Percentiles rank a stretch among this genome's conserved stretches.
These are phyloP conservation scores for Austrofundulus limnaeus DNA, from an alignment of 2,113 vertebrate genomes.

Conservation along the genomic window DNA sequence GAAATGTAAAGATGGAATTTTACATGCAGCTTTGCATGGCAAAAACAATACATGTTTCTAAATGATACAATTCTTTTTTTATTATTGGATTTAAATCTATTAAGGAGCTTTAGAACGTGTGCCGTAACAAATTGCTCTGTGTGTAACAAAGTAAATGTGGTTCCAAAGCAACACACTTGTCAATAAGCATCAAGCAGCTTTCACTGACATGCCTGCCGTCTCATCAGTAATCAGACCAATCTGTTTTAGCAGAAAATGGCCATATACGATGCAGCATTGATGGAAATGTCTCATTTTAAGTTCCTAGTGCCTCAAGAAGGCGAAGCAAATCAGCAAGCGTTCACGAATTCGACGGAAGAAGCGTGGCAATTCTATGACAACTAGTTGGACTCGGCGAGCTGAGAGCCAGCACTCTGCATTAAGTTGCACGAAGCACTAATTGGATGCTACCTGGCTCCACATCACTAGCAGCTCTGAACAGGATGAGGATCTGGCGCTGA, in stretches of 20 bases:
- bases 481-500: constrained; percentile 72
- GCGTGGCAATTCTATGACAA: constrained; percentile 78
- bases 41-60: constrained; percentile 38
- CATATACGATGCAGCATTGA: constrained; percentile 54
- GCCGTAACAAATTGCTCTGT: constrained; percentile 68
- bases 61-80: constrained; percentile 33
- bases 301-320: constrained; percentile 73
- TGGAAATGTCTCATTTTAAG: constrained; percentile 76
- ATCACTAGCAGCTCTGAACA: constrained; percentile 73
- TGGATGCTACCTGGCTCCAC: constrained; percentile 81
- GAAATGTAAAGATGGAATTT: constrained; percentile 61
- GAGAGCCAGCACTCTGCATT: constrained; percentile 80
- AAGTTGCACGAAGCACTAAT: constrained; percentile 80
- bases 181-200: constrained; percentile 70
- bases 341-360: constrained; percentile 74
- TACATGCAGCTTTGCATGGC: constrained; percentile 43
- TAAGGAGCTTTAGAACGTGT: constrained; percentile 52
- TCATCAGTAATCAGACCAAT: constrained; percentile 77
- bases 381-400: constrained; percentile 67
- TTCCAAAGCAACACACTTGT: constrained; percentile 69
- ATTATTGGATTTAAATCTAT: constrained; percentile 55
- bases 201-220: constrained; percentile 58
- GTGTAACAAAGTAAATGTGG: constrained; percentile 66
- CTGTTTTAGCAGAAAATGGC: constrained; percentile 76
- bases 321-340: constrained; percentile 77